Percentiles rank a stretch among this genome's conserved stretches.
Evolutionary conservation across 2,888 invertebrate genomes (phyloP).

Genomic region (Thymelicus acteon): DNA sequence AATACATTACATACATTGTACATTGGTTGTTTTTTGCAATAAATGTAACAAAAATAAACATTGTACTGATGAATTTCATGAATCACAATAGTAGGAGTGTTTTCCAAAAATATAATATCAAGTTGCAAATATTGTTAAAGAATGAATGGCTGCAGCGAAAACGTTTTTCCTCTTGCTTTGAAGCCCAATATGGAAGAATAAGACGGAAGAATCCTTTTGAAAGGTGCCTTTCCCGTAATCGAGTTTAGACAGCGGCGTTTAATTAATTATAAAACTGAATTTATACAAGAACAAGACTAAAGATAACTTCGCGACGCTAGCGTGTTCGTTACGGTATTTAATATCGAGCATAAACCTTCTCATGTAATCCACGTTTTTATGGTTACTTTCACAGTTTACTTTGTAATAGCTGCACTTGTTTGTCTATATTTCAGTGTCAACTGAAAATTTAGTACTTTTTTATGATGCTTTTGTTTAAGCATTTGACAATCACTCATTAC

Average conservation of each 20-base stretch:
- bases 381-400: background rate
- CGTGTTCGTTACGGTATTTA: background rate
- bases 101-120: background rate
- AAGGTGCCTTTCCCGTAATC: constrained; percentile 24
- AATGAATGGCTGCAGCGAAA: constrained; percentile 12
- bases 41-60: no score
- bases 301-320: background rate
- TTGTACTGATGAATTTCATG: no score
- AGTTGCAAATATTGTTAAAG: constrained; percentile 14
- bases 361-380: background rate
- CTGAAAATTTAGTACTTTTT: no score
- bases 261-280: constrained; percentile 30
- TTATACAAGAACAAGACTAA: constrained; percentile 8
- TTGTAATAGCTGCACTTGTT: background rate
- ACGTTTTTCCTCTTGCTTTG: constrained; percentile 19
- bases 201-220: constrained; percentile 26
- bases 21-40: no score
- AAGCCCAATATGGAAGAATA: constrained; percentile 12
- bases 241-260: constrained; percentile 27
- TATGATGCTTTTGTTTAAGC: no score
- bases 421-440: no score
- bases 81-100: background rate
- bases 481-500: no score
- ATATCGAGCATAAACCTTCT: no score
- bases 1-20: no score